Evolutionary conservation across 2,113 vertebrate species (phyloP).

Genomic region (Plecturocebus donacophilus): DNA sequence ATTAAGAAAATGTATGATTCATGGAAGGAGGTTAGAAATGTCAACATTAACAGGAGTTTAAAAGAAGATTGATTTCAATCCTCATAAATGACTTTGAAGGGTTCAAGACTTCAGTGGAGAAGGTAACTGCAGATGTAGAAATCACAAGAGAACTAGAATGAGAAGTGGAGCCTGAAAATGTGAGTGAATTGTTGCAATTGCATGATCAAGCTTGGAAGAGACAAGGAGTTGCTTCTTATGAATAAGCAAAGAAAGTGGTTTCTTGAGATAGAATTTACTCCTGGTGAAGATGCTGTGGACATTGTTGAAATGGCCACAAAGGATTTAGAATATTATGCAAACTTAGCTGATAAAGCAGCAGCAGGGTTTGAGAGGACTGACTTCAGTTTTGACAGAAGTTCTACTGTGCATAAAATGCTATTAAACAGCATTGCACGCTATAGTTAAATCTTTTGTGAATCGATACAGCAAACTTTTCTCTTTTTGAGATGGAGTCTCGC

Average conservation of each 20-base stretch:
- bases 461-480: neutral
- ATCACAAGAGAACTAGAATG: neutral
- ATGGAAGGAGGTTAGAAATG: neutral
- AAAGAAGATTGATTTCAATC: neutral
- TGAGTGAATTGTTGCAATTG: neutral
- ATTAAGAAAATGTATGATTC: neutral
- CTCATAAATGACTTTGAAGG: neutral
- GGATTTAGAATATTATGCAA: neutral
- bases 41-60: neutral
- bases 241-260: no score
- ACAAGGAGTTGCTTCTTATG: no score
- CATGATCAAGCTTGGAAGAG: neutral
- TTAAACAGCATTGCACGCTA: neutral
- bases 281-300: neutral
- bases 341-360: neutral
- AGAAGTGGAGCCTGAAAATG: neutral
- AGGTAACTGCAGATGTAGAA: neutral
- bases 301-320: neutral
- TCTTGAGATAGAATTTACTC: neutral
- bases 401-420: neutral
- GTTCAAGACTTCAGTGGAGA: neutral
- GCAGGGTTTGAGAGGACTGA: neutral
- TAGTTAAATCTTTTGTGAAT: neutral
- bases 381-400: neutral
- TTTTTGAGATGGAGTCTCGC: no score